Evolutionary conservation across 1,140 invertebrate species (phyloP), one percentile per base, ranked within the genome.

Genomic region (Cherax destructor): DNA sequence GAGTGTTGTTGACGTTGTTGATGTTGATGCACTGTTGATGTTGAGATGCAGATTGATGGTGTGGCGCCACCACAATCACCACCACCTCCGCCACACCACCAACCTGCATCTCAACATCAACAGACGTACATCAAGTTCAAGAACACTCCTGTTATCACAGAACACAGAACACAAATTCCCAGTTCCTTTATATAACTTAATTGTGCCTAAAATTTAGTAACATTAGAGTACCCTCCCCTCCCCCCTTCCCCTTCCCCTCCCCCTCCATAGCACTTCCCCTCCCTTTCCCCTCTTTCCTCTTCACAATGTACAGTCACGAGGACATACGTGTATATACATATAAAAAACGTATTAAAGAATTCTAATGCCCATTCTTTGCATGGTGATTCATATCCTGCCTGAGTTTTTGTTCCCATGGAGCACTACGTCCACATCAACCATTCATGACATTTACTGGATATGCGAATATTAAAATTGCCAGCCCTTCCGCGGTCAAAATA

Each of bases 401-500:
- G 86, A 30, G 56, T 79, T 88, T 88, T 88, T 81, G 77, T 88
- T 80, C 86, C 56, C 21, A 24, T 18, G 13, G 72, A 65, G 69
- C 13, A 9, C 49, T 65, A 69, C 50, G 13, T 59, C 72, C 50
- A 76, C 77, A 80, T 81, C 76, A 86, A 80, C 56, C 78, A 88
- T 81, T 88, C 86, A 88, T 81, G 86, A 88, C 86, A 79, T 88
- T 88, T 88, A 72, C 77, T 81, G 86, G 76, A 69, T 81, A 69
- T 88, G 86, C 86, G 86, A 80, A 88, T 88, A 88, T 88, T 88
- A 88, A 81, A 88, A 88, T 88, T 49, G 86, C 78, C 49, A 77
- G 86, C 84, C 84, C 84, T 77, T 81, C 69, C 77, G 78, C 59
- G 78, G 86, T 81, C 56, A 88, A 88, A 88, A 88, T 88, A 88